These are phyloP conservation scores for Machimus rusticus DNA, from an alignment of 2,888 invertebrate species.

Conservation along the genomic window DNA sequence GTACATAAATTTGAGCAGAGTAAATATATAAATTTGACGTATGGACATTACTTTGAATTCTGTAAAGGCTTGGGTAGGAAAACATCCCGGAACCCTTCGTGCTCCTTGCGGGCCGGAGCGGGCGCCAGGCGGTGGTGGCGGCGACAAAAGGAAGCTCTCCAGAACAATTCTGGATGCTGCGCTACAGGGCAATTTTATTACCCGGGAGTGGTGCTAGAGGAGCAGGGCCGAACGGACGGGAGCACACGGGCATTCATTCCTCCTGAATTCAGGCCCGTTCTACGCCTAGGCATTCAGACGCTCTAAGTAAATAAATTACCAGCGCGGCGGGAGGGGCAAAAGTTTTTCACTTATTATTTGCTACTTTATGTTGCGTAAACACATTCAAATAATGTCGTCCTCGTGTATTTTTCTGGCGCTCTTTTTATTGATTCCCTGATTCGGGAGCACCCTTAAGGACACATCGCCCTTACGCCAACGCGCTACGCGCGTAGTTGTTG, in stretches of 20 bases:
- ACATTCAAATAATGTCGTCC: slow-evolving; percentile 45
- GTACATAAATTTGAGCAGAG: too few relatives aligned
- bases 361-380: slow-evolving; percentile 46
- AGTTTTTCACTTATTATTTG: slow-evolving; percentile 45
- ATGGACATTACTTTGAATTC: too few relatives aligned
- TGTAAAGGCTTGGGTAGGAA: too few relatives aligned
- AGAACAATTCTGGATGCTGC: neutral
- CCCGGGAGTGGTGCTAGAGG: too few relatives aligned
- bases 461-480: neutral
- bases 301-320: slow-evolving; percentile 29
- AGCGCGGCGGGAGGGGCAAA: neutral
- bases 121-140: neutral
- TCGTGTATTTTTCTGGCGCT: slow-evolving; percentile 41
- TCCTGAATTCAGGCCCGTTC: neutral
- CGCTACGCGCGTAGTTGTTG: neutral
- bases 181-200: slow-evolving; percentile 27
- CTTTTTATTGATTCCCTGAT: slow-evolving; percentile 31
- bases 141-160: neutral
- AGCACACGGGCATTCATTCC: neutral
- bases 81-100: neutral
- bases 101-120: neutral
- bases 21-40: too few relatives aligned
- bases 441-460: neutral
- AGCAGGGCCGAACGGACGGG: neutral
- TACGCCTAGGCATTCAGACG: neutral